Base-by-base conservation (phyloP, 2,113 vertebrate species). In the Boulengeromyrus knoepffleri region DNA sequence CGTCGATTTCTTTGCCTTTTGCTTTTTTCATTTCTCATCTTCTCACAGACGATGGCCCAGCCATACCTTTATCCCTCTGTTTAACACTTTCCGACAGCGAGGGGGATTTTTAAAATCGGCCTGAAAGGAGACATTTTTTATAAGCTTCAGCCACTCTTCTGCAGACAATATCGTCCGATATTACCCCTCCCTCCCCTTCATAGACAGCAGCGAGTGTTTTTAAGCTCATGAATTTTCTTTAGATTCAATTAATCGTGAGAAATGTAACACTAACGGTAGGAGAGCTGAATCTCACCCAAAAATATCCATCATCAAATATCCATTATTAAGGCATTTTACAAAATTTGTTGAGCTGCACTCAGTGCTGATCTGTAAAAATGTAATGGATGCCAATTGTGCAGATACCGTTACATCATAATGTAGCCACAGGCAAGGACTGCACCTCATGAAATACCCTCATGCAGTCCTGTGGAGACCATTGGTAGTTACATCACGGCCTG, bases 41-140 rank as follows among this genome's bases (percentile, higher is more conserved):
- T n/a, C 84, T 62, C n/a, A n/a, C n/a, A 52, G 85, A 70, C 39
- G 84, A 87, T 39, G 46, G 19, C 21, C 86, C 62, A 87, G 56
- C 46, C 45, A 42, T 87, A 24, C 85, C 46, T 90, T 90, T 90
- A 39, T 87, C 27, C 39, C 47, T 62, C 58, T 90, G 84, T 86
- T 87, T 74, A 70, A 87, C 85, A 87, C 56, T 47, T 49, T 90
- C 50, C 56, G 45, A 52, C 56, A 49, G 27, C 31, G 1, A 87
- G 24, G 19, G 89, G 62, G 52, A 90, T 90, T 87, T 70, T 74
- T 50, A 74, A 84, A 90, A 87, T 90, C 85, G 17, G 31, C n/a
- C n/a, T 19, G 24, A 86, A 58, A 86, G 84, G 53, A 90, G 84
- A 86, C 36, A 77, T 49, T 84, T 47, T 89, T 89, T 85, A 39